Evolutionary conservation across 2,113 vertebrate genomes (phyloP).

Genomic region (Prietella phreatophila): DNA sequence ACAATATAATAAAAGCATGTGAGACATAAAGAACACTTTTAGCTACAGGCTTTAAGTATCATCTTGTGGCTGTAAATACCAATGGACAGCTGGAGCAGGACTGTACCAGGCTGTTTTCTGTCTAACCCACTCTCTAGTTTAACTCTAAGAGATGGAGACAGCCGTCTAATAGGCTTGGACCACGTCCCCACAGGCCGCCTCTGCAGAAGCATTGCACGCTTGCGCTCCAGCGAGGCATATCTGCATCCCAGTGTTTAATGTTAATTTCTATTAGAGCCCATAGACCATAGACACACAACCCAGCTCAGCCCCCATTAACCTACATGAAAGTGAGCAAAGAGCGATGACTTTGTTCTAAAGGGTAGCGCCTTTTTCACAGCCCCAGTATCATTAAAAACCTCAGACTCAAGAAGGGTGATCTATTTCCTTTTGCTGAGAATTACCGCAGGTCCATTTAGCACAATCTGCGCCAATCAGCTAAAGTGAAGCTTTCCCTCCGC

Average conservation of each 20-base stretch:
- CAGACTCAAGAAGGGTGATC: conserved; percentile 71
- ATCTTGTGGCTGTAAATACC: conserved; percentile 9
- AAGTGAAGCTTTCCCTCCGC: conserved; percentile 60
- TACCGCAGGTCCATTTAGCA: conserved; percentile 90
- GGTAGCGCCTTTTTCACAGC: conserved; percentile 67
- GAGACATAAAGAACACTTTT: conserved; percentile 41
- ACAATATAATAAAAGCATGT: conserved; percentile 69
- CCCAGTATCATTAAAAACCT: conserved; percentile 66
- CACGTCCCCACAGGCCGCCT: conserved; percentile 34
- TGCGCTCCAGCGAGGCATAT: conserved; percentile 43
- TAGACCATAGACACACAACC: conserved; percentile 49
- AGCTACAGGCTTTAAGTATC: conserved; percentile 24
- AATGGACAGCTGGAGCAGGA: conserved; percentile 13
- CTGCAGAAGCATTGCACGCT: conserved; percentile 50
- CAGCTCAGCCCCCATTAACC: conserved; percentile 67
- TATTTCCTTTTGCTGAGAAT: conserved; percentile 76
- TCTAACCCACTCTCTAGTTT: conserved; percentile 50
- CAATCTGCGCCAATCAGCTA: conserved; percentile 82
- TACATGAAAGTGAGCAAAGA: conserved; percentile 19
- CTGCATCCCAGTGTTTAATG: conserved; percentile 43
- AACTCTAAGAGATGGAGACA: conserved; percentile 43
- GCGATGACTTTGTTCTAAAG: conserved; percentile 63
- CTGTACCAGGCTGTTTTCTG: conserved; percentile 39
- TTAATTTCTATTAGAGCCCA: conserved; percentile 53
- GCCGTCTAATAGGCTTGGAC: conserved; percentile 36